phyloP scores from a whole-genome alignment of 1,140 invertebrate species.

The Lanistes nyassanus region DNA sequence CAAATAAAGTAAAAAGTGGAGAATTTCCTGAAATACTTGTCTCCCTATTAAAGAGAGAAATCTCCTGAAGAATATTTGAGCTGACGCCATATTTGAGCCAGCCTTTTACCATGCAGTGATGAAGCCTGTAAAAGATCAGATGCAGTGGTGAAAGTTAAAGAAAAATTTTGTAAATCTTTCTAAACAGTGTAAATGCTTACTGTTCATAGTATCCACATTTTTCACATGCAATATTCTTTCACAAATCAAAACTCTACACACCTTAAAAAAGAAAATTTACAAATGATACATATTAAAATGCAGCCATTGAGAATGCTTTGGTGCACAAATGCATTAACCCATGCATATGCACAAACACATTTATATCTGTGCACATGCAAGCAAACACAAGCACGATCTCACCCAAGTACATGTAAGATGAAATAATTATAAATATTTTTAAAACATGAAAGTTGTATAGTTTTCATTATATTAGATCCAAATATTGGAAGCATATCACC shows the following conservation, averaged over 20 bases:
- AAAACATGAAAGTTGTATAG: no score
- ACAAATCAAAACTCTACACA: background rate
- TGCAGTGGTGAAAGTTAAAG: no score
- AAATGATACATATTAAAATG: background rate
- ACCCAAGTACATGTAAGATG: background rate
- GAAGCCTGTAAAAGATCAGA: constrained; percentile 35
- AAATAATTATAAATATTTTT: constrained; percentile 5
- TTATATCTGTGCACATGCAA: background rate
- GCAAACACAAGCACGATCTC: background rate
- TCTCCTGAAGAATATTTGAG: constrained; percentile 39
- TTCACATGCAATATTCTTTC: no score
- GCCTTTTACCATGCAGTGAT: constrained; percentile 42
- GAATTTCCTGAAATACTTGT: constrained; percentile 49
- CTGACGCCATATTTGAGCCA: constrained; percentile 48
- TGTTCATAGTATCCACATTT: no score
- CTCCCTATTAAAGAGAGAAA: constrained; percentile 28
- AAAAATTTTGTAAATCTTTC: no score
- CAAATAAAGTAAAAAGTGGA: constrained; percentile 40
- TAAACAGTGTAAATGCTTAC: no score
- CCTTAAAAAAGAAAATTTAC: background rate
- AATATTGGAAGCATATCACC: no score
- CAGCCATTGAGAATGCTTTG: no score
- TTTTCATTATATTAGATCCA: no score
- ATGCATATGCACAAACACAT: background rate
- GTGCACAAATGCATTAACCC: background rate